Percentiles rank a stretch among this genome's conserved stretches.
phyloP scores from a whole-genome alignment of 2,888 invertebrate genomes.

The Agonopterix subpropinquella region DNA sequence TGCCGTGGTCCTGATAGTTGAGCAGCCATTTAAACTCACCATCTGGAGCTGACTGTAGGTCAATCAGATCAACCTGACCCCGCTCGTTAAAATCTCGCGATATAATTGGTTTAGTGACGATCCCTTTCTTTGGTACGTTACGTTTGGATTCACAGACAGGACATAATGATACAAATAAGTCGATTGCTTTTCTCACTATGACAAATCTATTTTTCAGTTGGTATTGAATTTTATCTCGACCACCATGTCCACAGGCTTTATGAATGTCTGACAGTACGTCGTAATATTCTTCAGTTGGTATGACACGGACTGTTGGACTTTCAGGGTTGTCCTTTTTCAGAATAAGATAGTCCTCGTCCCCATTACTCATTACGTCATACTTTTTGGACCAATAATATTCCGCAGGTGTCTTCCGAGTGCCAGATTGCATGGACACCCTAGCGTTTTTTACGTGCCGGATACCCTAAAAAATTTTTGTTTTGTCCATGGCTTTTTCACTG shows the following conservation, averaged over 20 bases:
- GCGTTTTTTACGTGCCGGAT: slow-evolving; percentile 3
- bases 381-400: slow-evolving; percentile 11
- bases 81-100: slow-evolving; percentile 23
- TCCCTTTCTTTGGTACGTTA: slow-evolving; percentile 15
- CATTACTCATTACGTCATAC: slow-evolving; percentile 15
- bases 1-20: slow-evolving; percentile 32
- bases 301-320: slow-evolving; percentile 14
- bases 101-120: slow-evolving; percentile 24
- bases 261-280: slow-evolving; percentile 16
- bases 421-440: neutral
- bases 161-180: slow-evolving; percentile 17
- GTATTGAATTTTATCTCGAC: too few species aligned
- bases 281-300: slow-evolving; percentile 18
- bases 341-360: slow-evolving; percentile 13
- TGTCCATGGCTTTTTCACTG: too few species aligned
- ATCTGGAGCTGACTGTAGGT: slow-evolving; percentile 24
- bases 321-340: slow-evolving; percentile 13
- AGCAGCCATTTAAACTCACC: slow-evolving; percentile 34
- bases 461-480: neutral
- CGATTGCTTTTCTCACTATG: slow-evolving; percentile 10
- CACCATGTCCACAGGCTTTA: slow-evolving; percentile 19
- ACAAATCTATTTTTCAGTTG: neutral
- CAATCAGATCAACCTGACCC: slow-evolving; percentile 11
- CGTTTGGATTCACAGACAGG: slow-evolving; percentile 16
- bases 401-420: neutral